Evolutionary conservation across 2,888 invertebrate genomes (phyloP), one percentile per base, ranked within the genome.

Genomic region (Thumatha senex): DNA sequence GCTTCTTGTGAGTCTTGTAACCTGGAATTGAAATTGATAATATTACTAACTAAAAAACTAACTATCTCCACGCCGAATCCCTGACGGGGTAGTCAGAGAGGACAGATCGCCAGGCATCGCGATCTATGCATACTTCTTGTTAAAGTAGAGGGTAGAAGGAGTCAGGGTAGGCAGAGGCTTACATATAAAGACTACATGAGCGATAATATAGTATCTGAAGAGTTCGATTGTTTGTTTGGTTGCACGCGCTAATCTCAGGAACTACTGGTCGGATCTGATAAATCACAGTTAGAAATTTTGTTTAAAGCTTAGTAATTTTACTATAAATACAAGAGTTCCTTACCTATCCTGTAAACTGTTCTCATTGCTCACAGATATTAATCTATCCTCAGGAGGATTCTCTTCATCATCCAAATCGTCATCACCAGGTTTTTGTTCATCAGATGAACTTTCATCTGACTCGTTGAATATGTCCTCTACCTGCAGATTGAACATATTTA

Each of bases 391-490:
- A 9, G 86, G 84, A 9, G 84, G 81, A 54, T 89, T 89, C 51
- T 90, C 89, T 58, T 89, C 89, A 72, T 89, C 88, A 62, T 87
- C 86, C 11, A 88, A 70, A 54, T 89, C 89, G 61, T 89, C 89
- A 10, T 74, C 84, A 14, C 63, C 77, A 10, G 74, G 69, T 52
- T 84, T 82, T 18, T 78, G 92, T 14, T 86, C 87, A 47, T 88
- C 86, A 15, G 88, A 79, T 30, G 92, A 91, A 78, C 92, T 92
- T 66, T 93, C 93, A 64, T 93, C 92, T 1, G 93, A 93, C 72
- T 94, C 94, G 73, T 94, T 95, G 70, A 95, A 92, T 49, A 94
- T 94, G 63, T 94, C 94, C 76, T 96, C 95, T 8, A 96, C 95
- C 89, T 92, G 8, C 14, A 48, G 46, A 31, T n/a, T 15, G 7